phyloP scores from a whole-genome alignment of 1,140 invertebrate species.

The Lucilia cuprina region DNA sequence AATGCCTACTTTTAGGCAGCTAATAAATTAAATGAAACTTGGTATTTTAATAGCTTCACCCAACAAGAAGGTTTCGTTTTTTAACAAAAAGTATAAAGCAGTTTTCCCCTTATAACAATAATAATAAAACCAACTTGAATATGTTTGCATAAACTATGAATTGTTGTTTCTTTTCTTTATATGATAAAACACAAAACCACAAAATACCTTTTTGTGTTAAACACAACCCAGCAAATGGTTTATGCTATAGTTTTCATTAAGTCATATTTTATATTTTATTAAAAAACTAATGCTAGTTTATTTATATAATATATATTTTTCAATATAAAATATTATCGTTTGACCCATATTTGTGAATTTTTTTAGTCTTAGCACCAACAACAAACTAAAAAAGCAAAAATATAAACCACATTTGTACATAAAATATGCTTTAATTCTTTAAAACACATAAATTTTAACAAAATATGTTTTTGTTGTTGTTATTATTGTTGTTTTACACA shows the following conservation, averaged over 20 bases:
- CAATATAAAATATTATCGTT: neutral
- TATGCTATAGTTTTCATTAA: no score
- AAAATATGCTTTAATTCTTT: neutral
- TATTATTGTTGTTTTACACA: neutral
- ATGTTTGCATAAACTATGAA: neutral
- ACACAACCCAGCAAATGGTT: no score
- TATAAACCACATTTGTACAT: slow-evolving; percentile 9
- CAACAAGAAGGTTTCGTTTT: no score
- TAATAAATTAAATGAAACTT: neutral
- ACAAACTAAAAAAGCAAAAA: neutral
- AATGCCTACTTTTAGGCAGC: neutral
- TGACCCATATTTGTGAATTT: neutral
- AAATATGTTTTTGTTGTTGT: neutral
- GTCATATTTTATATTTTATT: no score
- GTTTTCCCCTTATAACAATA: no score
- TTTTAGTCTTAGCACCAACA: neutral
- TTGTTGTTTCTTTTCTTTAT: slow-evolving; percentile 5
- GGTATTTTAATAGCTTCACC: neutral
- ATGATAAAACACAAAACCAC: neutral
- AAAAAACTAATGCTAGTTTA: no score
- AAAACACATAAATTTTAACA: neutral
- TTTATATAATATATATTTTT: neutral
- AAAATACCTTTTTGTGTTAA: neutral
- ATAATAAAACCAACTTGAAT: no score
- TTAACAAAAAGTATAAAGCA: no score